A percentile compares a stretch with the other conserved stretches of the same genome.
Evolutionary conservation across 2,888 invertebrate species (phyloP).

Genomic region (Alloplasta piceator): DNA sequence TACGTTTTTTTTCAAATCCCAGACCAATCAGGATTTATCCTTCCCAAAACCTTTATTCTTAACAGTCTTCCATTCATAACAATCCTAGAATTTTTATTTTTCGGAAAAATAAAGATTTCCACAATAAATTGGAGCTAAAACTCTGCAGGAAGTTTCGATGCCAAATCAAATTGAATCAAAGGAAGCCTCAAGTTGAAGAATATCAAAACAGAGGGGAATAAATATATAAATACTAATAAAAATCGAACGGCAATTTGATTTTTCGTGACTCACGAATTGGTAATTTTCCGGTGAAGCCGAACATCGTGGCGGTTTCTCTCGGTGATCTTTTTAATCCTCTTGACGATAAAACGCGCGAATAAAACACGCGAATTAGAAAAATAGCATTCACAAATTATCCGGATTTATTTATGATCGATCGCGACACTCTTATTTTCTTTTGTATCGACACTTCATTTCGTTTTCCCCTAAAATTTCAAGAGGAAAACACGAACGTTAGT

Average conservation of each 20-base stretch:
- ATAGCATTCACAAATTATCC: too few relatives aligned
- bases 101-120: too few relatives aligned
- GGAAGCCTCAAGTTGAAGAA: not conserved
- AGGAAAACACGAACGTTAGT: too few relatives aligned
- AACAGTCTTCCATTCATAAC: too few relatives aligned
- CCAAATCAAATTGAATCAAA: too few relatives aligned
- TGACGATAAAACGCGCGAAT: not conserved
- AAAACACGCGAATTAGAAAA: not conserved
- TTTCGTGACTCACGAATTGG: slow-evolving; percentile 46
- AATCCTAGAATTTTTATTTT: too few relatives aligned
- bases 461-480: not conserved
- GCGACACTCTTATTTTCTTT: too few relatives aligned
- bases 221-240: not conserved
- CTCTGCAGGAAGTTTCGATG: too few relatives aligned
- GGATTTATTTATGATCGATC: too few relatives aligned
- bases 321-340: slow-evolving; percentile 29
- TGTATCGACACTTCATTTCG: too few relatives aligned
- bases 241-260: not conserved
- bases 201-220: not conserved
- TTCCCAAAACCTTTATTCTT: not conserved
- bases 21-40: slow-evolving; percentile 1
- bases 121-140: too few relatives aligned
- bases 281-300: slow-evolving; percentile 50
- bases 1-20: not conserved
- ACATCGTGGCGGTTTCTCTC: slow-evolving; percentile 32